Conservation (phyloP, 2,888 invertebrate species). For the Eumacrocentrus americanus region DNA sequence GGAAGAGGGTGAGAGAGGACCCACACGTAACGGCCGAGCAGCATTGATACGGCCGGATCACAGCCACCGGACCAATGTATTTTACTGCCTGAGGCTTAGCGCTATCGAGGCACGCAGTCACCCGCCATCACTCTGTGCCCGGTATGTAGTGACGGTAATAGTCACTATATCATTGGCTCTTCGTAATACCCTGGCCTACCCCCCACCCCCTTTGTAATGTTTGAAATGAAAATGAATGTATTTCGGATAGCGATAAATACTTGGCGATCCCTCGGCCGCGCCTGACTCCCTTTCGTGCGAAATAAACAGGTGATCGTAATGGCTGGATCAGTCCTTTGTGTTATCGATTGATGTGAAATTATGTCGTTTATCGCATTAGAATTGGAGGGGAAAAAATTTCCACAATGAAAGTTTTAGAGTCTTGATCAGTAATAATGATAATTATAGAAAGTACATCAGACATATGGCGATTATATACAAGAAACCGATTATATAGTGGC, state of each 20-base stretch:
- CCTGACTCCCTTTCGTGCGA: constrained; percentile 33
- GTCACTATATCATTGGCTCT: constrained; percentile 63
- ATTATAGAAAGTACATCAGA: too few relatives aligned
- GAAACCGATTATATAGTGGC: too few relatives aligned
- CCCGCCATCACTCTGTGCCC: constrained; percentile 61
- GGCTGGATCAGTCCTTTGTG: constrained; percentile 32
- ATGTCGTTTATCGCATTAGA: too few relatives aligned
- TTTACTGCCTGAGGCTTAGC: constrained; percentile 61
- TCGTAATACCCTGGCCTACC: constrained; percentile 58
- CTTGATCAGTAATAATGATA: too few relatives aligned
- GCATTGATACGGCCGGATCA: constrained; percentile 62
- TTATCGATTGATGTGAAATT: neutral
- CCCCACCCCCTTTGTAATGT: constrained; percentile 51
- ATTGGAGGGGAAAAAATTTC: too few relatives aligned
- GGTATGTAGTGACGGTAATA: constrained; percentile 62
- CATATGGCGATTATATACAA: too few relatives aligned
- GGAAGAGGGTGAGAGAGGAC: constrained; percentile 36
- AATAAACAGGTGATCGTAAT: constrained; percentile 56
- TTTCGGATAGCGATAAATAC: constrained; percentile 62
- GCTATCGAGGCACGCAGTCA: constrained; percentile 62
- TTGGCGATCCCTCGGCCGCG: constrained; percentile 47
- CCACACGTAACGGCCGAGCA: constrained; percentile 56
- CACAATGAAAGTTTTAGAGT: too few relatives aligned
- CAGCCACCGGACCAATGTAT: constrained; percentile 60
- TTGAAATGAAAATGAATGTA: constrained; percentile 62